Percentiles rank a stretch among this genome's conserved stretches.
These are phyloP conservation scores for Rhagoletis pomonella DNA, from an alignment of 1,140 invertebrate genomes.

Conservation along the genomic window DNA sequence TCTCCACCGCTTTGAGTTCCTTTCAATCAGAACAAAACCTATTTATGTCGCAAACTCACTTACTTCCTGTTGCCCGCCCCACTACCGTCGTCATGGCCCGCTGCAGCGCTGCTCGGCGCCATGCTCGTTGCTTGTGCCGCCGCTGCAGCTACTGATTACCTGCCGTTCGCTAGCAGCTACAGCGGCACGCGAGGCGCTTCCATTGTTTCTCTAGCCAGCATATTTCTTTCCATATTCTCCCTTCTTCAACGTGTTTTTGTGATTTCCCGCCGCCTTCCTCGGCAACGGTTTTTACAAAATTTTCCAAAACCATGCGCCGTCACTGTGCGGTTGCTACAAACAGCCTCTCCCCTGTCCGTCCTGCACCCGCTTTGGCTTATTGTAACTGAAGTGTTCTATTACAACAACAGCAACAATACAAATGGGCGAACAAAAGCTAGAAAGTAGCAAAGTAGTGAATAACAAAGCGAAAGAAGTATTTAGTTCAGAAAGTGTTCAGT, in stretches of 20 bases:
- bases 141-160: slow-evolving; percentile 31
- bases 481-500: not conserved
- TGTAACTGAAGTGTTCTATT: slow-evolving; percentile 52
- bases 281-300: not conserved
- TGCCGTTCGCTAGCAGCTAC: not conserved
- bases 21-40: slow-evolving; percentile 55
- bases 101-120: too few species aligned
- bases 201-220: not conserved
- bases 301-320: not conserved
- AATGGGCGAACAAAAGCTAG: slow-evolving; percentile 30
- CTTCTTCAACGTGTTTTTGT: not conserved
- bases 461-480: slow-evolving; percentile 29
- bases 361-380: slow-evolving; percentile 58
- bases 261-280: not conserved
- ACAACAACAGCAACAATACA: not conserved
- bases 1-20: slow-evolving; percentile 15
- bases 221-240: not conserved
- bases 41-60: slow-evolving; percentile 54
- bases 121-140: not conserved
- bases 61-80: slow-evolving; percentile 32
- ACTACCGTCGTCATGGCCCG: too few species aligned
- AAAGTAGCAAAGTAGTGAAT: slow-evolving; percentile 8
- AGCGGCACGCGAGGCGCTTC: not conserved
- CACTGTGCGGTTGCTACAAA: not conserved
- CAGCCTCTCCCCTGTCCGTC: not conserved